Evolutionary conservation across 2,113 vertebrate genomes (phyloP), one percentile per base, ranked within the genome.

Genomic region (Tachycineta bicolor): DNA sequence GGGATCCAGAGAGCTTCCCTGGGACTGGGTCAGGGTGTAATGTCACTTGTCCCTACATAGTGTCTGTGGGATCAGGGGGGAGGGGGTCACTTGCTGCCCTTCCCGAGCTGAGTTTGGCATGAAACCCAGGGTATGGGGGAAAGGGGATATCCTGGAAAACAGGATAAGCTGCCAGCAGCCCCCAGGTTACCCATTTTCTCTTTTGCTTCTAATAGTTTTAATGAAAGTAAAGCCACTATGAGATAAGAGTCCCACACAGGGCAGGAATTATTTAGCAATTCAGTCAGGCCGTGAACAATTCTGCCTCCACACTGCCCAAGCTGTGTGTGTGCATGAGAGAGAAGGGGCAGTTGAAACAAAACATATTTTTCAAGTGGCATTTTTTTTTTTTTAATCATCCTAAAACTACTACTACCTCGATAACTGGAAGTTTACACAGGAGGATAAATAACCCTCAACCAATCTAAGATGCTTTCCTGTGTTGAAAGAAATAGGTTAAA

Each of bases 21-120:
- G 26, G 6, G 9, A 23, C 0, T 0, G 4, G n/a, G 29, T 2
- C 41, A 21, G 81, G 69, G 24, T 41, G 2, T 4, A 49, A 16
- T 37, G 29, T 52, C 80, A 34, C 68, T 55, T n/a, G 29, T 12
- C 49, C 6, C 3, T 43, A 5, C 29, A 14, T 16, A 0, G 2
- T 33, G 33, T 5, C 77, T 23, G n/a, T 78, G 84, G 37, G 43
- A 26, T 34, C 34, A 23, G 20, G 14, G 3, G 8, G 10, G 37
- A 37, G 37, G 12, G 5, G 5, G 5, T 41, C 21, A 4, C 52
- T 74, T 62, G 37, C 86, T 53, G 21, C 17, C 12, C 3, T 18
- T 17, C 26, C 62, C 0, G 0, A 55, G 33, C 43, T 41, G 55
- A 63, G 43, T 83, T 95, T 81, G 63, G 56, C 44, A 5, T 12